Percentiles rank a stretch among this genome's conserved stretches.
phyloP scores from a whole-genome alignment of 2,113 vertebrate genomes.

The Cynocephalus volans region DNA sequence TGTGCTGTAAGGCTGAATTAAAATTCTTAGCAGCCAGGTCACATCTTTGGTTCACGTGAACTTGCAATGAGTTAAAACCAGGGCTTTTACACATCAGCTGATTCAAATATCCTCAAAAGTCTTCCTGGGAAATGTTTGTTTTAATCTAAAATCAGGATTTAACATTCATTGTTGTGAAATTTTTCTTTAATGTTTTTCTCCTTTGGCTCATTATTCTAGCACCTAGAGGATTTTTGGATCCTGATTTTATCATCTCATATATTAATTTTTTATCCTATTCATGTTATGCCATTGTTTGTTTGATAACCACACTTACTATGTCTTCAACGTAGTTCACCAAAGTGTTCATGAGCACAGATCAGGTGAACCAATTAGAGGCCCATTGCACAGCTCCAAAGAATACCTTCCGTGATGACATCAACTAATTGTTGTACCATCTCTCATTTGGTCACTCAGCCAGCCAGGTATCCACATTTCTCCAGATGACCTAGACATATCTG shows the following conservation, averaged over 20 bases:
- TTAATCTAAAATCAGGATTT: background rate
- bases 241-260: background rate
- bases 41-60: background rate
- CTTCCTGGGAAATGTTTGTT: slow-evolving; percentile 2
- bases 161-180: background rate
- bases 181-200: background rate
- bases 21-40: background rate
- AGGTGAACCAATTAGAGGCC: background rate
- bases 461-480: background rate
- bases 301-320: background rate
- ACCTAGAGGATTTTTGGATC: background rate
- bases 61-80: slow-evolving; percentile 7
- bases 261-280: background rate
- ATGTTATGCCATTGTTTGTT: slow-evolving; percentile 5
- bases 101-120: background rate
- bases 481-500: no score
- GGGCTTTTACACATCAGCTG: background rate
- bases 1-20: background rate
- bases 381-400: background rate
- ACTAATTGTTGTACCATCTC: background rate
- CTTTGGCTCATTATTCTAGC: background rate
- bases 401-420: background rate
- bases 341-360: background rate
- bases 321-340: background rate
- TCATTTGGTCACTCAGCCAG: background rate